phyloP scores from a whole-genome alignment of 2,113 vertebrate genomes.

The Clarias macrocephalus region DNA sequence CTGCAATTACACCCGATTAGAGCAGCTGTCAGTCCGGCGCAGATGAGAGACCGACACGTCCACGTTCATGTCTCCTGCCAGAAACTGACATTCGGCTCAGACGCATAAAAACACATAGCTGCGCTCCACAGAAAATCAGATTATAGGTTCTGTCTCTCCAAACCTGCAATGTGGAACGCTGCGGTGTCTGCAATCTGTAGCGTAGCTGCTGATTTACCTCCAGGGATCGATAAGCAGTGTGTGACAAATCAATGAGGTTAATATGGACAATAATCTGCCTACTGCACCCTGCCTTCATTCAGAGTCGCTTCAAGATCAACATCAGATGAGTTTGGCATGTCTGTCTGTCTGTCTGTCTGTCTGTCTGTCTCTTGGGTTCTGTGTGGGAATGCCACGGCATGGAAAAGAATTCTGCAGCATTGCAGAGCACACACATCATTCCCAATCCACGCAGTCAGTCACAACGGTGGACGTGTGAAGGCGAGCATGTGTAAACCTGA shows the following conservation, averaged over 20 bases:
- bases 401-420: not conserved
- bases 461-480: not conserved
- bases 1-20: constrained; percentile 78
- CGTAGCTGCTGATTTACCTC: constrained; percentile 23
- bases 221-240: not conserved
- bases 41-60: constrained; percentile 75
- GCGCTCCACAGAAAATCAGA: constrained; percentile 6
- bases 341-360: not conserved
- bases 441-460: constrained; percentile 7
- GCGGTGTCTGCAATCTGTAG: not conserved
- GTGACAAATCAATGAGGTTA: constrained; percentile 1
- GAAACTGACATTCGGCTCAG: constrained; percentile 54
- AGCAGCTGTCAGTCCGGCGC: constrained; percentile 73
- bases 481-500: not conserved
- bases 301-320: constrained; percentile 5
- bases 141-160: constrained; percentile 16
- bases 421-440: not conserved
- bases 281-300: not conserved
- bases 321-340: not conserved
- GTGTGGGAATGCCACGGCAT: not conserved
- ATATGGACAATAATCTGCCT: constrained; percentile 5
- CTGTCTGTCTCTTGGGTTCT: not conserved
- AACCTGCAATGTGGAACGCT: not conserved
- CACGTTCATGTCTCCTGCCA: constrained; percentile 61
- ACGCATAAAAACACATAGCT: constrained; percentile 24